Evolutionary conservation across 2,797 vertebrate genomes (phyloP), one percentile per base, ranked within the genome.

Genomic region (Cetoscarus ocellatus): DNA sequence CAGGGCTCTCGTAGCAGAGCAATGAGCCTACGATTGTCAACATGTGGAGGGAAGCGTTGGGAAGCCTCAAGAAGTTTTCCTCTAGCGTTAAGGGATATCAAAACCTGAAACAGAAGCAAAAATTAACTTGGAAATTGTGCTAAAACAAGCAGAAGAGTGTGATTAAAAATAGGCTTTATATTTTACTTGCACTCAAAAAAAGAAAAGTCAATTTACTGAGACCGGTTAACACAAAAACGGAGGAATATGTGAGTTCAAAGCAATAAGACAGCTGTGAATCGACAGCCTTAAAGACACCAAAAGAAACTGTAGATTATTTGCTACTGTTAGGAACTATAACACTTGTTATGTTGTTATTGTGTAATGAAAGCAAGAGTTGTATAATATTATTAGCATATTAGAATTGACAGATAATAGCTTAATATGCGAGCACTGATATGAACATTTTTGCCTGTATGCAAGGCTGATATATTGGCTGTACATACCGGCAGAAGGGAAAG

Each of bases 21-120:
- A 47, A 93, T 85, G 76, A 94, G 87, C 80, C 69, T 76, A 10
- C 71, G 59, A 67, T 91, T 90, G 85, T 90, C 87, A 72, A 83
- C 79, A 0, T 80, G 84, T 52, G 76, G 77, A 79, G 86, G 55
- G 11, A 81, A 72, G 3, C 75, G 59, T 6, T 83, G 75, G 48
- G 89, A 89, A 59, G 90, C 84, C 51, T 36, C 57, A 15, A 74
- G 67, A 54, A 92, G 89, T 77, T 91, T 92, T 68, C 83, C 57
- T 55, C 50, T 74, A 70, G 92, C 92, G 63, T 88, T 79, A 7
- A 91, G 79, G 58, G 92, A 91, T 17, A 88, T 71, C 77, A 94
- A 78, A 66, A 88, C 90, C 92, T 94, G 61, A 13, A 43, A 86
- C 7, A n/a, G 19, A 83, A 3, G 6, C 7, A 78, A 52, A 63